These are phyloP conservation scores for Paelopatides confundens DNA, from an alignment of 53 echinoderm and acorn worm genomes.

Conservation along the genomic window DNA sequence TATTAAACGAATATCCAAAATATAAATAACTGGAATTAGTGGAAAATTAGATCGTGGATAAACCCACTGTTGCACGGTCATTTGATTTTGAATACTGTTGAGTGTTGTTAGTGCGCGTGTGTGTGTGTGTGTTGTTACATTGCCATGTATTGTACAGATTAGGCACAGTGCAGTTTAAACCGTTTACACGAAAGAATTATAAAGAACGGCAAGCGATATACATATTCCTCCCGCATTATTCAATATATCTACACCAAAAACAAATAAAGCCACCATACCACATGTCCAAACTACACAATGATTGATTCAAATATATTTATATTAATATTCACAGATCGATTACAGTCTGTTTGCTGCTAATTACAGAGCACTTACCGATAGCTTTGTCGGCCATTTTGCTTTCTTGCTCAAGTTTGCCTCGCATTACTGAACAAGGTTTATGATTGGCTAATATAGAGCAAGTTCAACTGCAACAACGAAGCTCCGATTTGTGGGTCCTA, in stretches of 20 bases:
- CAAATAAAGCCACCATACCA: background rate
- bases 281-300: background rate
- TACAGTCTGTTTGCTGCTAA: background rate
- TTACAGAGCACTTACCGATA: background rate
- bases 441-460: conserved; percentile 13
- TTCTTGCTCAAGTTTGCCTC: conserved; percentile 45
- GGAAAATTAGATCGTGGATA: no score
- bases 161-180: no score
- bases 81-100: no score
- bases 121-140: no score
- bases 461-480: background rate
- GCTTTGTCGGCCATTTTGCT: conserved; percentile 41
- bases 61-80: no score
- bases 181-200: no score
- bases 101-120: no score
- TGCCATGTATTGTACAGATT: no score
- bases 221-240: background rate
- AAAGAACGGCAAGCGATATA: no score
- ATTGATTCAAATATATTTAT: background rate
- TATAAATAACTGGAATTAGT: no score
- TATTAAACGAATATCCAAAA: no score
- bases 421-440: conserved; percentile 1
- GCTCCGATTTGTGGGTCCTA: no score
- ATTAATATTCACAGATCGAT: background rate
- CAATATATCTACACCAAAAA: background rate